Percentiles rank a stretch among this genome's conserved stretches.
These are phyloP conservation scores for Ischnura elegans DNA, from an alignment of 2,888 invertebrate genomes.

Conservation along the genomic window DNA sequence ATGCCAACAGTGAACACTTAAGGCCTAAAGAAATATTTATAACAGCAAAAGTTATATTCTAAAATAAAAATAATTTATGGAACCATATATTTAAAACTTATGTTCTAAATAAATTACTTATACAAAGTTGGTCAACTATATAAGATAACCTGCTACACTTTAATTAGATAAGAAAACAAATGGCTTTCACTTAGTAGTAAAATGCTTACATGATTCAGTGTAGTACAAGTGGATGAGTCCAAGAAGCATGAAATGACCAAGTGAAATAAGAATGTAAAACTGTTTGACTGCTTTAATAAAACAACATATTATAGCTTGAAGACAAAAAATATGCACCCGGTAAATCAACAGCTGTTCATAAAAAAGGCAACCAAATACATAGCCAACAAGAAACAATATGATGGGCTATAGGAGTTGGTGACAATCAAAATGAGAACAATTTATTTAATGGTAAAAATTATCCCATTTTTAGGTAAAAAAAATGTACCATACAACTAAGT, in stretches of 20 bases:
- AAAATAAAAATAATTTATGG: too few species aligned
- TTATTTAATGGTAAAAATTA: too few species aligned
- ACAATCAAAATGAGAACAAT: too few species aligned
- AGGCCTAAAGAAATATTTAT: too few species aligned
- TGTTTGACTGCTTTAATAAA: background rate
- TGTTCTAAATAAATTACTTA: background rate
- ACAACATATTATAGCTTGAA: background rate
- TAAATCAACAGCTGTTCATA: background rate
- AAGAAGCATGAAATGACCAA: conserved; percentile 55
- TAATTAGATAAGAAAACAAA: background rate
- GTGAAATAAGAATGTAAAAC: background rate
- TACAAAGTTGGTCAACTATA: background rate
- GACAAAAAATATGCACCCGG: background rate
- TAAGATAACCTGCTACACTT: background rate
- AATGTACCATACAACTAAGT: too few species aligned
- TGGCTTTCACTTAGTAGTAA: conserved; percentile 6
- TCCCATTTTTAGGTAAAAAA: too few species aligned
- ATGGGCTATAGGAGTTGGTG: too few species aligned
- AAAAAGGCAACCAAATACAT: background rate
- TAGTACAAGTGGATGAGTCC: conserved; percentile 29
- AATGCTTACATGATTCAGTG: conserved; percentile 65
- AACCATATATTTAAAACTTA: too few species aligned
- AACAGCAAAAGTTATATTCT: too few species aligned
- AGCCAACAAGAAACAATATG: background rate
- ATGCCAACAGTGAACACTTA: too few species aligned